Evolutionary conservation across 2,888 invertebrate genomes (phyloP), one percentile per base, ranked within the genome.

Genomic region (Beris chalybata): DNA sequence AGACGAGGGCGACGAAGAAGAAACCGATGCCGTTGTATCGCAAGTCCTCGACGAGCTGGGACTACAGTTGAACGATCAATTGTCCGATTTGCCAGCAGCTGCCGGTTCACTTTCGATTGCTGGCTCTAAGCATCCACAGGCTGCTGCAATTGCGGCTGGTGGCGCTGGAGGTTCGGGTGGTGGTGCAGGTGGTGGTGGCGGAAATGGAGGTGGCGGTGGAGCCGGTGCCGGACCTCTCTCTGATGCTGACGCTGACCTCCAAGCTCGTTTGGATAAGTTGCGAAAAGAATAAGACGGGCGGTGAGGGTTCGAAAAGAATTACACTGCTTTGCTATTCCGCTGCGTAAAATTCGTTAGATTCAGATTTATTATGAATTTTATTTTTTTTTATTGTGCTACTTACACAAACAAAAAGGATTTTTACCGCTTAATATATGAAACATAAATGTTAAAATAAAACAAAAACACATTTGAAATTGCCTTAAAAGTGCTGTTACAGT

Each of bases 41-140:
- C 96, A 99, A 86, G 97, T 99, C 64, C 83, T 99, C 74, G 98
- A 99, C 81, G 99, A 99, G 83, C 83, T 99, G 73, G 98, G 99
- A 38, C 86, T 99, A 70, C 97, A 98, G 83, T 84, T 99, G 75
- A 92, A 89, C 70, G 97, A 97, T 80, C 91, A 94, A 79, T 83
- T 99, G 67, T 92, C 92, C 38, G 95, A 93, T 50, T 82, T 98
- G 71, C 97, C 97, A 67, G 74, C 75, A 38, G 85, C 87, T 67
- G 81, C 84, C 3, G 86, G 86, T 70, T 85, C 86, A 0, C 80
- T 87, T 22, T 81, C 86, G 3, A 77, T 85, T 63, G 75, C 85
- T 4, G 83, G 85, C 77, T 72, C 85, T 30, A 88, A 89, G 75
- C 85, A 85, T 66, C 89, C 90, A 12, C 84, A 86, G 56, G 83